phyloP scores from a whole-genome alignment of 2,888 invertebrate genomes.

The Arenicola marina region DNA sequence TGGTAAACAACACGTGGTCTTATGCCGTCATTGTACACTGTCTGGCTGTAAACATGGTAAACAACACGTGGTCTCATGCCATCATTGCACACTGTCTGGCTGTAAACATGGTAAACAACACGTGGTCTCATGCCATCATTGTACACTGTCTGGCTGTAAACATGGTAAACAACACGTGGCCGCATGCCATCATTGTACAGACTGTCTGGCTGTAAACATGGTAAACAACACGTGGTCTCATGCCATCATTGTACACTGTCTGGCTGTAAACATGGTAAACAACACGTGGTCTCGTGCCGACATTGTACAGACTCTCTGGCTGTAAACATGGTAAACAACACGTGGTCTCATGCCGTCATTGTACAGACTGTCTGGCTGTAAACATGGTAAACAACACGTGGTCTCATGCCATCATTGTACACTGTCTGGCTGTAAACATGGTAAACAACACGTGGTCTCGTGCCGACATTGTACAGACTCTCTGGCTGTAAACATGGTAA shows the following conservation, averaged over 20 bases:
- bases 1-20: too few relatives aligned
- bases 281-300: constrained; percentile 92
- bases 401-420: constrained; percentile 89
- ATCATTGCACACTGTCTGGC: constrained; percentile 89
- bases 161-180: too few relatives aligned
- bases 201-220: constrained; percentile 78
- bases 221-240: too few relatives aligned
- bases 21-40: constrained; percentile 92
- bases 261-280: constrained; percentile 71
- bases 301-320: constrained; percentile 88
- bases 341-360: constrained; percentile 91
- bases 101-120: too few relatives aligned
- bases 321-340: too few relatives aligned
- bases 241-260: constrained; percentile 93
- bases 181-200: constrained; percentile 90
- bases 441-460: too few relatives aligned
- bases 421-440: constrained; percentile 81
- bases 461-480: constrained; percentile 89
- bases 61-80: constrained; percentile 94
- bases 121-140: constrained; percentile 91
- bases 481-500: constrained; percentile 75
- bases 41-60: constrained; percentile 75
- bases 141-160: constrained; percentile 85
- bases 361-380: constrained; percentile 86
- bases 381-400: too few relatives aligned